These are phyloP conservation scores for Orthosia gothica DNA, from an alignment of 2,888 invertebrate species.

Conservation along the genomic window DNA sequence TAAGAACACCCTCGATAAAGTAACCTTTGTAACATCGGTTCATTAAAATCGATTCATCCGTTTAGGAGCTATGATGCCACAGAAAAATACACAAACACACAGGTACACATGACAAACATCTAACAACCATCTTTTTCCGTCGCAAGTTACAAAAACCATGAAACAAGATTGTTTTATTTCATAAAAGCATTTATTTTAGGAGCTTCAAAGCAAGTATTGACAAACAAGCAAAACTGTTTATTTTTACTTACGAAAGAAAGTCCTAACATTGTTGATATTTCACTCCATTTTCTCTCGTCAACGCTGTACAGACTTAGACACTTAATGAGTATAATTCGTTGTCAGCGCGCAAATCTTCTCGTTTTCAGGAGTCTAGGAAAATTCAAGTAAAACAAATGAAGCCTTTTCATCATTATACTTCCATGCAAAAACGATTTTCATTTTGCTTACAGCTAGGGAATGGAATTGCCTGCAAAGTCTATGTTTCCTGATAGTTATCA, in stretches of 20 bases:
- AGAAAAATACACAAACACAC: too few species aligned
- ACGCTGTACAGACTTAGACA: constrained; percentile 1
- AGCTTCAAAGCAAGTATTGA: not conserved
- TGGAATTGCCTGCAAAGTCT: not conserved
- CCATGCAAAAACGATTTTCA: not conserved
- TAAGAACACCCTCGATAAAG: too few species aligned
- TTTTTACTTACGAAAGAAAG: not conserved
- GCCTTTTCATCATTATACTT: not conserved
- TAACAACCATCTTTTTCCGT: too few species aligned
- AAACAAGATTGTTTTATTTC: not conserved
- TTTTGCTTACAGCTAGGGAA: not conserved
- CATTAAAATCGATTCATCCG: too few species aligned
- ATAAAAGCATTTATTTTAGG: not conserved
- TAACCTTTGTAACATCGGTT: too few species aligned
- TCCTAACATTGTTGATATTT: constrained; percentile 7
- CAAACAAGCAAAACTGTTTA: not conserved
- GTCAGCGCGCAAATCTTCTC: not conserved
- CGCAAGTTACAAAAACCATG: too few species aligned
- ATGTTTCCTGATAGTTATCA: too few species aligned
- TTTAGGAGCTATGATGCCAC: too few species aligned
- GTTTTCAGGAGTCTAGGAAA: not conserved
- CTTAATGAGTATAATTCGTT: constrained; percentile 17
- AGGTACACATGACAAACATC: too few species aligned
- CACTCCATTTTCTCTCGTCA: not conserved
- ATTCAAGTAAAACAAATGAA: not conserved